phyloP scores from a whole-genome alignment of 2,113 vertebrate genomes.

The Ascaphus truei region DNA sequence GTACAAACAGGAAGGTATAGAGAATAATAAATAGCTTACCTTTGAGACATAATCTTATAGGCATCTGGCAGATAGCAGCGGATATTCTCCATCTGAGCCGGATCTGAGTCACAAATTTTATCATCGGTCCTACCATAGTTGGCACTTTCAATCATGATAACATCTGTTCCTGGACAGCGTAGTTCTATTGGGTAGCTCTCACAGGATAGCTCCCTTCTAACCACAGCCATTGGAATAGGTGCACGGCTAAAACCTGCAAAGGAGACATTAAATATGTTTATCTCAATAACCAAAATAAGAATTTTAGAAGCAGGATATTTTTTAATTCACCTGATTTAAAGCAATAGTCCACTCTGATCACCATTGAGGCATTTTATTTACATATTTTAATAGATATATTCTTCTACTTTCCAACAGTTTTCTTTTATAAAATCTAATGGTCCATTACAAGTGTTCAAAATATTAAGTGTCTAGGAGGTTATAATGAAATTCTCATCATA shows the following conservation, averaged over 20 bases:
- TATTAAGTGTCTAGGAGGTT: too few relatives aligned
- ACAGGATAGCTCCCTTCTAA: slow-evolving; percentile 93
- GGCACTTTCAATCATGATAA: slow-evolving; percentile 98
- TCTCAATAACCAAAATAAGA: too few relatives aligned
- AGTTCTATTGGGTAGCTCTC: slow-evolving; percentile 98
- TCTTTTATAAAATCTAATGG: too few relatives aligned
- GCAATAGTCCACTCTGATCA: too few relatives aligned
- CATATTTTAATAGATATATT: too few relatives aligned
- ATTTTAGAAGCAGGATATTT: too few relatives aligned
- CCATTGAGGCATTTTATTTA: too few relatives aligned
- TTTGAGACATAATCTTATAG: slow-evolving; percentile 99
- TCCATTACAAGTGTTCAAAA: too few relatives aligned
- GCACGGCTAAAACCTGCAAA: slow-evolving; percentile 88
- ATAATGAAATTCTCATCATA: too few relatives aligned
- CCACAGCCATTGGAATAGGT: slow-evolving; percentile 95
- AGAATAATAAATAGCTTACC: slow-evolving; percentile 60
- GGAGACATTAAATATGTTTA: slow-evolving; percentile 35
- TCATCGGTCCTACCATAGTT: slow-evolving; percentile 97
- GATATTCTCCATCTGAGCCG: slow-evolving; percentile 97
- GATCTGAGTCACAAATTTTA: slow-evolving; percentile 97
- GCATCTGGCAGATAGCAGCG: slow-evolving; percentile 96
- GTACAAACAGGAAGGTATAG: too few relatives aligned
- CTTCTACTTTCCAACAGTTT: too few relatives aligned
- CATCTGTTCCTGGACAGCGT: slow-evolving; percentile 93
- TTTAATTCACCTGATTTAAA: too few relatives aligned